Evolutionary conservation across 2,888 invertebrate genomes (phyloP).

Genomic region (Lithophane ornitopus): DNA sequence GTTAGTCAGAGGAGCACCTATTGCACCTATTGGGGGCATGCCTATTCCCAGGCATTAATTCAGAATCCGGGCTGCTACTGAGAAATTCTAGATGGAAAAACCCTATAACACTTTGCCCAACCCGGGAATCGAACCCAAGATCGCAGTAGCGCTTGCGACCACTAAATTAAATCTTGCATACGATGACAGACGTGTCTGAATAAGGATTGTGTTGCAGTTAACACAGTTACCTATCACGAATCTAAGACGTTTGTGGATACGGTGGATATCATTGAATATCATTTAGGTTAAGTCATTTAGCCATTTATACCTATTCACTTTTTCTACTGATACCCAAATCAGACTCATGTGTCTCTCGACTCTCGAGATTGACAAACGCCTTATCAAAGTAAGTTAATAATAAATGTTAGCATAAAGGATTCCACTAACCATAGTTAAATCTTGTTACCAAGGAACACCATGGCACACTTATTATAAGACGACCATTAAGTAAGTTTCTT

Average conservation of each 20-base stretch:
- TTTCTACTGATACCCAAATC: neutral
- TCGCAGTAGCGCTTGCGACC: neutral
- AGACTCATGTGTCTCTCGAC: neutral
- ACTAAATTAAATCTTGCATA: constrained; percentile 10
- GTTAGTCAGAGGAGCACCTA: neutral
- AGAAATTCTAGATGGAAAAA: neutral
- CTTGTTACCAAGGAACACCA: neutral
- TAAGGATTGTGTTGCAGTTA: neutral
- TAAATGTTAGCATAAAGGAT: neutral
- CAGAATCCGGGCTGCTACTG: neutral
- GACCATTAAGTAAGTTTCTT: neutral
- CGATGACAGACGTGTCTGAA: constrained; percentile 4
- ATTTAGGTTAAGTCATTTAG: neutral
- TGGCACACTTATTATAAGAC: neutral
- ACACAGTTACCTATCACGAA: constrained; percentile 15
- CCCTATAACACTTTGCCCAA: neutral
- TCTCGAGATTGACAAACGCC: neutral
- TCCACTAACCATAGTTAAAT: neutral
- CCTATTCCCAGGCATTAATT: too few relatives aligned
- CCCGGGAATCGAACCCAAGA: neutral
- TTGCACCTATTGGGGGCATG: neutral
- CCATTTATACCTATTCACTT: neutral
- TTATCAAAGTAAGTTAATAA: neutral
- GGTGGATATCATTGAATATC: neutral
- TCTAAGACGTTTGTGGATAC: constrained; percentile 15